These are phyloP conservation scores for Zingel zingel DNA, from an alignment of 2,113 vertebrate genomes.

Conservation along the genomic window DNA sequence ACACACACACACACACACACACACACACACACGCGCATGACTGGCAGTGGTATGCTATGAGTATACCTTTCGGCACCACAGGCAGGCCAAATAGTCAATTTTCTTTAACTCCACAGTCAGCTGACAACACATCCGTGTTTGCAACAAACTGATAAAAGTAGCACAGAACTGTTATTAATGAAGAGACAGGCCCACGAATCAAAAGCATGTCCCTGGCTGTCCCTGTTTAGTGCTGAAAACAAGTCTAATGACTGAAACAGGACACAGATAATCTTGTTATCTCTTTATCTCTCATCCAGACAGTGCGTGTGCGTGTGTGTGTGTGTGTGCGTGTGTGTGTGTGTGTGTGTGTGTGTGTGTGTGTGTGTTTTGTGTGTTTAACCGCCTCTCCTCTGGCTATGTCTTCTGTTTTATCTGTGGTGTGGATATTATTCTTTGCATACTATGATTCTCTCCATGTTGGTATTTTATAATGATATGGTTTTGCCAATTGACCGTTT, in stretches of 20 bases:
- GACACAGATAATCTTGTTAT: conserved; percentile 78
- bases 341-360: background rate
- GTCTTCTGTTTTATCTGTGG: conserved; percentile 15
- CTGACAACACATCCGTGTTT: background rate
- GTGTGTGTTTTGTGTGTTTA: background rate
- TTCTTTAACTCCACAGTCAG: conserved; percentile 4
- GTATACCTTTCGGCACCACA: conserved; percentile 24
- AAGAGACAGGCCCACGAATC: conserved; percentile 40
- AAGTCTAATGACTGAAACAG: conserved; percentile 75
- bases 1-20: conserved; percentile 4
- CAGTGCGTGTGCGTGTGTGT: conserved; percentile 19
- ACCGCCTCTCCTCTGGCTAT: conserved; percentile 1
- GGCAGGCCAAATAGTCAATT: conserved; percentile 8
- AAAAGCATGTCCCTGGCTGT: conserved; percentile 43
- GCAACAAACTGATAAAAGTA: conserved; percentile 23
- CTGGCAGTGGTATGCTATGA: conserved; percentile 24
- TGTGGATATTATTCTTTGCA: conserved; percentile 35
- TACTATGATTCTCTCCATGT: background rate
- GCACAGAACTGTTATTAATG: conserved; percentile 31
- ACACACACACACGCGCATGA: conserved; percentile 5
- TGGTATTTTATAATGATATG: conserved; percentile 30
- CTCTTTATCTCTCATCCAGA: conserved; percentile 65
- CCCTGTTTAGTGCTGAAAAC: conserved; percentile 60
- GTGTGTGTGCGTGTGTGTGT: background rate
- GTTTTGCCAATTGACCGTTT: conserved; percentile 20